Conservation (phyloP, 2,888 invertebrate genomes). For the Tryphoninae sp. region DNA sequence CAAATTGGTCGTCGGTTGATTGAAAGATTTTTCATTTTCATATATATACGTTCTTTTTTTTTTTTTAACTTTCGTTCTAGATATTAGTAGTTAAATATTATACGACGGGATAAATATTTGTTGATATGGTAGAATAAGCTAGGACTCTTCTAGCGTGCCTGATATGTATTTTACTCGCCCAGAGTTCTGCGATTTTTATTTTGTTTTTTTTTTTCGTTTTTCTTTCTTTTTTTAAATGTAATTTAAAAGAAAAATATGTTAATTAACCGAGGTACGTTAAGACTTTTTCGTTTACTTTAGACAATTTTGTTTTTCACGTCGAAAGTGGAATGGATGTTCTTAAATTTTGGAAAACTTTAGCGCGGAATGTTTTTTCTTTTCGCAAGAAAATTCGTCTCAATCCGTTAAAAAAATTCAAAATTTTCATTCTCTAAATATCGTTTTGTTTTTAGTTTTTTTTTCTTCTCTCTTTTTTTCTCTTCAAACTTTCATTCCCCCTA, state of each 20-base stretch:
- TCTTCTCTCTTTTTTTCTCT: too few species aligned
- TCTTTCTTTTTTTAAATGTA: not conserved
- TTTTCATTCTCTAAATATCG: conserved; percentile 5
- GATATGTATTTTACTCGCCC: conserved; percentile 62
- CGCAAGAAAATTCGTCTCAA: not conserved
- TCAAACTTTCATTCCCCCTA: conserved; percentile 26
- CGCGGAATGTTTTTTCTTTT: conserved; percentile 32
- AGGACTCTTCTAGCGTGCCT: conserved; percentile 59
- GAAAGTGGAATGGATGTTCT: conserved; percentile 3
- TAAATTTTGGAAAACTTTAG: conserved; percentile 8
- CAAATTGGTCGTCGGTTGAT: conserved; percentile 42
- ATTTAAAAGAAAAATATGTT: not conserved
- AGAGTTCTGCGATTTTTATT: conserved; percentile 45
- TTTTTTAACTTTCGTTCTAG: conserved; percentile 28
- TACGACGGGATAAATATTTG: conserved; percentile 59
- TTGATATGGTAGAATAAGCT: conserved; percentile 61
- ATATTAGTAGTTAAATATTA: conserved; percentile 50
- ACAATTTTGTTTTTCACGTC: not conserved
- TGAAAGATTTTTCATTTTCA: conserved; percentile 33
- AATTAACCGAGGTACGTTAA: not conserved
- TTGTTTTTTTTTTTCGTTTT: too few species aligned
- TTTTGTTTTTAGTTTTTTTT: not conserved
- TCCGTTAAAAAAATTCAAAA: conserved; percentile 4
- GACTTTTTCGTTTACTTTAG: not conserved
- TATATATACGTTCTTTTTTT: conserved; percentile 8